Evolutionary conservation across 2,888 invertebrate species (phyloP), one percentile per base, ranked within the genome.

Genomic region (Abrostola triplasia): DNA sequence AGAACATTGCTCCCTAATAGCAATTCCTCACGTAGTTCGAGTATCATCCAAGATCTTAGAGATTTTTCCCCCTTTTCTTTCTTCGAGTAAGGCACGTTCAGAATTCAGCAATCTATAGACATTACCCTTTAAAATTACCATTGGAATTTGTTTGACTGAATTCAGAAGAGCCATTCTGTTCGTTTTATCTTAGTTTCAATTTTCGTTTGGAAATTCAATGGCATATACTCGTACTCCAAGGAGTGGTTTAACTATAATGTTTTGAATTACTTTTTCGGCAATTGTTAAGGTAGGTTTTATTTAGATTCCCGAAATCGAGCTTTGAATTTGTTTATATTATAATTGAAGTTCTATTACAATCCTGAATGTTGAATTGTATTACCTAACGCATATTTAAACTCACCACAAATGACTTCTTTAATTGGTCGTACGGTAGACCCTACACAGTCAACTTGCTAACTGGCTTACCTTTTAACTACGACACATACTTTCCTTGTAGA

Each of bases 51-150:
- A 68, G 66, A 50, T 71, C 72, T 71, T 13, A 35, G 48, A 68
- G 77, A 79, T 70, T 73, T 77, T 76, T 63, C 41, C 56, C 56
- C 60, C 44, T 58, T 68, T 67, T 13, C 13, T 63, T 55, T 51
- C 40, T 40, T 11, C 47, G 38, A 65, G 52, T 73, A 59, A 57
- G 55, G 64, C 64, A 76, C 70, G 76, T 70, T 77, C 59, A 55
- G 64, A 66, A 77, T 79, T 69, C 60, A 70, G 52, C 68, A 64
- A 71, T 63, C 68, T 68, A 65, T 68, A 76, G 60, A 70, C 68
- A 72, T 75, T 76, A 76, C 70, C 69, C 70, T 82, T 81, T 77
- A 69, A 74, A 71, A 80, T 81, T 77, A 73, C 73, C 63, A 71
- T 79, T 44, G 76, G 77, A 76, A 80, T 73, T 78, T 72, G 73